These are phyloP conservation scores for Marcusenius ussheri DNA, from an alignment of 2,113 vertebrate genomes.

Conservation along the genomic window DNA sequence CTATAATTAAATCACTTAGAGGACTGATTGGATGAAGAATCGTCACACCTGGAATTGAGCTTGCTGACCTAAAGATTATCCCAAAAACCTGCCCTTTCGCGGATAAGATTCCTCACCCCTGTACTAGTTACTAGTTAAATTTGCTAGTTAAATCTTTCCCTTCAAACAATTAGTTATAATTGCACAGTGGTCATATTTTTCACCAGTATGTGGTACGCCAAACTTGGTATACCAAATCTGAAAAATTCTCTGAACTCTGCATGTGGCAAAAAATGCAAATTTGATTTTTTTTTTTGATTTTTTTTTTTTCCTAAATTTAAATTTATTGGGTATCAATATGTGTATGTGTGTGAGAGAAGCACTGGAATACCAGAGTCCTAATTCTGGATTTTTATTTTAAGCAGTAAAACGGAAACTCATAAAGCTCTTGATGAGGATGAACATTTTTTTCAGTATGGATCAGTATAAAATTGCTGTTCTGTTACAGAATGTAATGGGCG, in stretches of 20 bases:
- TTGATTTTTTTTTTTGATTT: background rate
- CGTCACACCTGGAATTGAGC: too few species aligned
- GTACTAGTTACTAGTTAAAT: background rate
- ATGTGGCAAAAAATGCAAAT: background rate
- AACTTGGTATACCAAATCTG: background rate
- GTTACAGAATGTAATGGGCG: background rate
- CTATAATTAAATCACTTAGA: too few species aligned
- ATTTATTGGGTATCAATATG: background rate
- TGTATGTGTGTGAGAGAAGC: background rate
- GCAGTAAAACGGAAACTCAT: background rate
- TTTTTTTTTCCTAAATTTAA: background rate
- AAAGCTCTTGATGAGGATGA: background rate
- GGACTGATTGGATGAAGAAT: too few species aligned
- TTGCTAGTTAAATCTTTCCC: background rate
- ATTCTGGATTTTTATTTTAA: background rate
- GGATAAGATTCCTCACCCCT: background rate
- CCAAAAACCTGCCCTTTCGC: too few species aligned
- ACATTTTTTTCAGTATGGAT: background rate
- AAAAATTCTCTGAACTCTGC: background rate
- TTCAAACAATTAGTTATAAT: background rate
- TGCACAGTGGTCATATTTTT: background rate
- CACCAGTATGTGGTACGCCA: background rate
- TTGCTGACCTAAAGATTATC: too few species aligned
- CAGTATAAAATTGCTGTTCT: background rate
- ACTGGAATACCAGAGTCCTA: background rate